phyloP scores from a whole-genome alignment of 1,140 invertebrate genomes.

The Drosophila ercepeae region DNA sequence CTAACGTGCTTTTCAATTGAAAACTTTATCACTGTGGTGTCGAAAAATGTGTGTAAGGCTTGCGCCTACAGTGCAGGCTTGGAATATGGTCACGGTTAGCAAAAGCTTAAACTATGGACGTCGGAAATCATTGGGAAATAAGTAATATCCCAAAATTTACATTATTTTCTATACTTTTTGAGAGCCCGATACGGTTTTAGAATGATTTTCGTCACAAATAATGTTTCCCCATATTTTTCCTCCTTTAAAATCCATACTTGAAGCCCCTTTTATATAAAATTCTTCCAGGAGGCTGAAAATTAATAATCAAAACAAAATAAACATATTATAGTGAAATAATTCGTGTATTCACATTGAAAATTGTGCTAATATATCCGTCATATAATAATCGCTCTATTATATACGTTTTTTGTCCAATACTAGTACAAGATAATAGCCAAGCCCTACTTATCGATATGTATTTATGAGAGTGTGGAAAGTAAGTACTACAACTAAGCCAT shows the following conservation, averaged over 20 bases:
- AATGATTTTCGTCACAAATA: neutral
- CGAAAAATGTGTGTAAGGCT: slow-evolving; percentile 35
- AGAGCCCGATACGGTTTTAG: neutral
- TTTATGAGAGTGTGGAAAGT: slow-evolving; percentile 12
- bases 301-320: slow-evolving; percentile 9
- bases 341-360: slow-evolving; percentile 69
- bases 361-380: slow-evolving; percentile 63
- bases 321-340: slow-evolving; percentile 30
- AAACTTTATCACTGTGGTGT: slow-evolving; percentile 35
- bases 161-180: neutral
- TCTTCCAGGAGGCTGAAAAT: neutral
- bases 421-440: slow-evolving; percentile 43
- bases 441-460: slow-evolving; percentile 42
- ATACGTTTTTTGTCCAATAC: slow-evolving; percentile 4
- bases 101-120: neutral
- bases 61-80: slow-evolving; percentile 17
- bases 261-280: no score
- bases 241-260: neutral
- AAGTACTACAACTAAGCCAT: slow-evolving; percentile 34
- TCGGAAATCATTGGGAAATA: neutral
- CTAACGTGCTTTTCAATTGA: slow-evolving; percentile 56
- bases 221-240: no score
- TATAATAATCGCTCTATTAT: slow-evolving; percentile 22
- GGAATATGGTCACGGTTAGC: neutral
- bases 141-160: neutral